Evolutionary conservation across 2,888 invertebrate genomes (phyloP).

Genomic region (Smittia sp.): DNA sequence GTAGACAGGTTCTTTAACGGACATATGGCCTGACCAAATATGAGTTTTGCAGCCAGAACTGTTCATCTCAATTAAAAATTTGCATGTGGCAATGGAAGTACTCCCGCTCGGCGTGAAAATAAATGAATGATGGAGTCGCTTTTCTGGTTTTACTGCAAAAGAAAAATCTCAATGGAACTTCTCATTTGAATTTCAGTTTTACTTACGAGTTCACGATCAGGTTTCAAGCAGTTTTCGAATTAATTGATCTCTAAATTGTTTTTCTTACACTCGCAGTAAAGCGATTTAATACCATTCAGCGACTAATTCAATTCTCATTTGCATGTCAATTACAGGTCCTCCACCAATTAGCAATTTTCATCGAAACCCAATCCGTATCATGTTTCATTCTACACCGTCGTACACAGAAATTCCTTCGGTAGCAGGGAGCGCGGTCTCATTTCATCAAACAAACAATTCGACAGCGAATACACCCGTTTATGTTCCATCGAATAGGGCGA

Average conservation of each 20-base stretch:
- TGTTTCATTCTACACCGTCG: conserved; percentile 52
- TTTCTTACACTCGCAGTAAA: too few relatives aligned
- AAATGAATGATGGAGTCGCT: conserved; percentile 31
- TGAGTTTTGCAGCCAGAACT: too few relatives aligned
- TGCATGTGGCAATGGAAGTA: not conserved
- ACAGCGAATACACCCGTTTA: conserved; percentile 61
- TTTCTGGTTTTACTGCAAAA: conserved; percentile 5
- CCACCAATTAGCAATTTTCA: too few relatives aligned
- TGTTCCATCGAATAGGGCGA: conserved; percentile 63
- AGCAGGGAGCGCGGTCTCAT: conserved; percentile 48
- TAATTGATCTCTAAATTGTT: too few relatives aligned
- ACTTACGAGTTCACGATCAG: too few relatives aligned
- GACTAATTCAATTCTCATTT: not conserved
- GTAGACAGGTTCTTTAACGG: too few relatives aligned
- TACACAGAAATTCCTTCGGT: conserved; percentile 49
- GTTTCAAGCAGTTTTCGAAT: too few relatives aligned
- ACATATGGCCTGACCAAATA: too few relatives aligned
- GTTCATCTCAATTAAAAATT: not conserved
- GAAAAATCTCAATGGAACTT: not conserved
- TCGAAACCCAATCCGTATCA: conserved; percentile 44
- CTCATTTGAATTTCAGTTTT: too few relatives aligned
- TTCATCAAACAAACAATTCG: conserved; percentile 50
- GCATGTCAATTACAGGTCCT: not conserved
- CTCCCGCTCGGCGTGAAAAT: not conserved
- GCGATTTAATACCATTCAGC: too few relatives aligned